Evolutionary conservation across 2,888 invertebrate genomes (phyloP).

Genomic region (Sesamia inferens): DNA sequence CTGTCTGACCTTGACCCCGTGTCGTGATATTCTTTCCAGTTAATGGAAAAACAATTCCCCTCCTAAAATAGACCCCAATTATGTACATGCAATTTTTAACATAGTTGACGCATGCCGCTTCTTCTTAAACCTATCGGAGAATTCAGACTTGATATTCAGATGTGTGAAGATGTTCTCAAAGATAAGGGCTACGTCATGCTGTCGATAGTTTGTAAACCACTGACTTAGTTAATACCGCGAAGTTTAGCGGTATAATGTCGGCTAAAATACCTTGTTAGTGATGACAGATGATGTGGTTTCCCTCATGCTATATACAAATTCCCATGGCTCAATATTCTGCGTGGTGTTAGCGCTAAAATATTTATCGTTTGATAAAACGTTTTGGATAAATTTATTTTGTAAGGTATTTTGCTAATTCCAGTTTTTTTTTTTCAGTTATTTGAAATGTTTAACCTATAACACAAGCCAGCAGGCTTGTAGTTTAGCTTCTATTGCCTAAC

Average conservation of each 20-base stretch:
- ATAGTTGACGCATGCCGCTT: no score
- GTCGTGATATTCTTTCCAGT: background rate
- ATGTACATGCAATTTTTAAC: background rate
- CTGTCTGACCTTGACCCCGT: background rate
- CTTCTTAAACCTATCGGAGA: background rate
- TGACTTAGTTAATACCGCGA: conserved; percentile 34
- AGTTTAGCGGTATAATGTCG: conserved; percentile 35
- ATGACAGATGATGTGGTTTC: conserved; percentile 48
- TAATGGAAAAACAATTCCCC: background rate
- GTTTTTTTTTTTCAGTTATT: background rate
- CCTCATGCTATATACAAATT: conserved; percentile 24
- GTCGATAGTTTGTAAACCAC: conserved; percentile 21
- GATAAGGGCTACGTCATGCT: conserved; percentile 15
- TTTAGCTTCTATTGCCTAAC: background rate
- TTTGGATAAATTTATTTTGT: conserved; percentile 3
- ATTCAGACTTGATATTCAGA: background rate
- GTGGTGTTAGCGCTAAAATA: background rate
- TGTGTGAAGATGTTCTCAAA: conserved; percentile 9
- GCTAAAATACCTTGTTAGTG: conserved; percentile 54
- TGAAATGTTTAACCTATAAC: background rate
- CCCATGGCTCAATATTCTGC: conserved; percentile 5
- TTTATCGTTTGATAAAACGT: background rate
- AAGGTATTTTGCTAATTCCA: background rate
- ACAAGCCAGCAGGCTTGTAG: background rate
- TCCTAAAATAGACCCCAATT: background rate